These are phyloP conservation scores for Mormyrus proboscirostris DNA, from an alignment of 2,797 vertebrate species.

Conservation along the genomic window DNA sequence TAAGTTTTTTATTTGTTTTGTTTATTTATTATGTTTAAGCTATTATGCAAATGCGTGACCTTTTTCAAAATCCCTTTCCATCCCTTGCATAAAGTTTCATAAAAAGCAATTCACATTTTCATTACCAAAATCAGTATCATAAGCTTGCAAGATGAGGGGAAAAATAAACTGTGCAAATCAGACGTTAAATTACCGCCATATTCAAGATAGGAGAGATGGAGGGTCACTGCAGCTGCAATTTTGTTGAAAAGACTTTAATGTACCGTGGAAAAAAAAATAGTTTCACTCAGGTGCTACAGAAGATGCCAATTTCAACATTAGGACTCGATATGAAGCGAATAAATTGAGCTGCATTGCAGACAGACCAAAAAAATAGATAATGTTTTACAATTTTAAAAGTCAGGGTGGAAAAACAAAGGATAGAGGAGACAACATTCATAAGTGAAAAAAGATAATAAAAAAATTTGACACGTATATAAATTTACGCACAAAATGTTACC, in stretches of 20 bases:
- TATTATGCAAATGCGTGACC: conserved; percentile 19
- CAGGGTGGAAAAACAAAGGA: background rate
- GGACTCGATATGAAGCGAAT: background rate
- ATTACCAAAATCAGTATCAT: conserved; percentile 5
- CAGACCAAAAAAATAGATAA: background rate
- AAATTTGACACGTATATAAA: background rate
- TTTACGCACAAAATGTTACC: background rate
- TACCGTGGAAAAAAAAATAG: background rate
- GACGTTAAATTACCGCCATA: background rate
- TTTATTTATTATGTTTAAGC: background rate
- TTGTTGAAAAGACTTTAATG: conserved; percentile 3
- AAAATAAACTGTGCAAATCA: conserved; percentile 8
- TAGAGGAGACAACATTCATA: background rate
- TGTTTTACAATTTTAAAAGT: background rate
- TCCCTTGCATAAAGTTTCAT: background rate
- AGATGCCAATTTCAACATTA: background rate
- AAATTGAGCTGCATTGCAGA: background rate
- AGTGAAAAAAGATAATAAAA: background rate
- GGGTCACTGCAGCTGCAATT: background rate
- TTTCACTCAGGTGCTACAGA: conserved; percentile 3
- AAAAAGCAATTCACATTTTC: conserved; percentile 14
- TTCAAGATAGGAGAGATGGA: background rate
- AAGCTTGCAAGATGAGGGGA: background rate
- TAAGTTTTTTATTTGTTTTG: background rate
- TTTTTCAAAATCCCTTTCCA: conserved; percentile 3